Percentiles rank a stretch among this genome's conserved stretches.
Evolutionary conservation across 2,888 invertebrate species (phyloP).

Genomic region (Bhutanitis thaidina): DNA sequence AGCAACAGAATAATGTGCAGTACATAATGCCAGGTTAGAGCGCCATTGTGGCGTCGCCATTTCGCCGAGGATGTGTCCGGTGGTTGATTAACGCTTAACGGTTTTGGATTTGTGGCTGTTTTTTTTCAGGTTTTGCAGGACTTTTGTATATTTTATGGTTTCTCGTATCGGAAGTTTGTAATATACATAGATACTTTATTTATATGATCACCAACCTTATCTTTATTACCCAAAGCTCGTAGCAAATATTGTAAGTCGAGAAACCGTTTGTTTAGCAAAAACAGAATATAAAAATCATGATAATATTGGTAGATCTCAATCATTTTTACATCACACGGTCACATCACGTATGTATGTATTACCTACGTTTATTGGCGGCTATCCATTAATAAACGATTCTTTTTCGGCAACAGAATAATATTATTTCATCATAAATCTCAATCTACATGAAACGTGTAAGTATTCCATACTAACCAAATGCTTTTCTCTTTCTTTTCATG

Average conservation of each 20-base stretch:
- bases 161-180: constrained; percentile 1
- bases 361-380: no score
- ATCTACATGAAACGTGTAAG: constrained; percentile 44
- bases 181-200: background rate
- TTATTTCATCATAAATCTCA: constrained; percentile 26
- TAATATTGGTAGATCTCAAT: no score
- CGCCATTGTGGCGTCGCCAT: constrained; percentile 46
- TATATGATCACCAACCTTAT: background rate
- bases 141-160: constrained; percentile 38
- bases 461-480: constrained; percentile 74
- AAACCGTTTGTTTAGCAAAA: no score
- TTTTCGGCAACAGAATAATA: no score
- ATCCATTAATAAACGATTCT: background rate
- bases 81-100: constrained; percentile 64
- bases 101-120: constrained; percentile 39
- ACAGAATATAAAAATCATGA: no score
- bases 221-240: no score
- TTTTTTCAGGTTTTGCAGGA: constrained; percentile 29
- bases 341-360: no score
- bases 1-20: constrained; percentile 88
- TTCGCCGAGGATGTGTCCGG: constrained; percentile 34
- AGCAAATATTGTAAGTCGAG: no score
- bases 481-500: constrained; percentile 79
- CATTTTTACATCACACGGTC: no score
- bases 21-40: constrained; percentile 93